Base-by-base conservation (phyloP, 2,797 vertebrate species). In the Danionella dracula region DNA sequence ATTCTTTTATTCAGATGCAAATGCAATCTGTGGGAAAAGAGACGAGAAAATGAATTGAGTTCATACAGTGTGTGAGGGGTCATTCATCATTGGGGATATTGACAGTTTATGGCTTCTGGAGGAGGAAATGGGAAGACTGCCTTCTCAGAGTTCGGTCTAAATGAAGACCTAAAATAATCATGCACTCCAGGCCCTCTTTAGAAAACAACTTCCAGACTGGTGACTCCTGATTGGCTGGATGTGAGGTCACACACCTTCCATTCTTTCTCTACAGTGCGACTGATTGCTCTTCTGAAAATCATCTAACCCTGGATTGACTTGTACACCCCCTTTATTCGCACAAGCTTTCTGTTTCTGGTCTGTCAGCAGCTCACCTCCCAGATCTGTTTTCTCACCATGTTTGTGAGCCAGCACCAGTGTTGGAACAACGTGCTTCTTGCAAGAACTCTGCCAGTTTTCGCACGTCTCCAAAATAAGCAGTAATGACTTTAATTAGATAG, bases 401-500 rank as follows among this genome's bases (percentile, higher is more conserved):
- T 79, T 71, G 76, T 72, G 65, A 85, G 81, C 75, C 71, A 82
- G 49, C 23, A 57, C 41, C 81, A 76, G 87, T 84, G 81, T 81
- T 86, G 82, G 79, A 90, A 88, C 84, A 87, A 84, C 82, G 85
- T 70, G 66, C 79, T 81, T 87, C 81, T 84, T 88, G 85, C 87
- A 88, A 85, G 83, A 83, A 85, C 81, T 79, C 82, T 87, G 86
- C 86, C 85, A 89, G 82, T 82, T 87, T 58, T 84, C 73, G 73
- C 63, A 55, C 78, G 74, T 84, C 82, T 88, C 81, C 63, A 64
- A 82, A 86, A 85, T 78, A 84, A 82, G 82, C 84, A 75, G 79
- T 87, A 86, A 86, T 86, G 83, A 87, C 89, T 90, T 89, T 89
- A 90, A 90, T 90, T 88, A 88, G 85, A 87, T 89, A 84, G 84